Conservation (phyloP, 1,140 invertebrate species). For the Drosophila nigrodunni region DNA sequence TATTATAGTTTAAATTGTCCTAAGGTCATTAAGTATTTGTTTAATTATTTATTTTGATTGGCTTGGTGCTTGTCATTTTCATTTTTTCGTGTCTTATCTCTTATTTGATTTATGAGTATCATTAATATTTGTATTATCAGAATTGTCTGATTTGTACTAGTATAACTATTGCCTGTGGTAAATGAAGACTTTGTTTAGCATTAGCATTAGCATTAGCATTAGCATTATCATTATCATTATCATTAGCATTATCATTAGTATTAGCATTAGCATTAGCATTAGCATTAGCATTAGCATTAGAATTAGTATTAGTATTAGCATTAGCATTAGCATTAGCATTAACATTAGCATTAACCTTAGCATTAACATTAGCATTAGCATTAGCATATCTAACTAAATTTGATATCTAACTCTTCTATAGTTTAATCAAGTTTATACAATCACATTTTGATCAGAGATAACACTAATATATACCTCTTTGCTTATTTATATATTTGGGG, state of each 20-base stretch:
- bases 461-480: slow-evolving; percentile 1
- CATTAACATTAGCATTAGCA: slow-evolving; percentile 2
- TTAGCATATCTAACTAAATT: not conserved
- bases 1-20: not conserved
- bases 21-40: not conserved
- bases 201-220: not conserved
- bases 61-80: not conserved
- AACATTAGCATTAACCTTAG: not conserved
- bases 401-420: not conserved
- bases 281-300: not conserved
- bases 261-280: slow-evolving; percentile 11
- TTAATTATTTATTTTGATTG: not conserved
- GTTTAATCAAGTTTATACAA: slow-evolving; percentile 12
- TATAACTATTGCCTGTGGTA: no score
- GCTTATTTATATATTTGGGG: not conserved
- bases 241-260: slow-evolving; percentile 1
- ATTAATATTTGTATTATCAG: not conserved
- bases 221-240: slow-evolving; percentile 1
- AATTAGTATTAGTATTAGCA: not conserved
- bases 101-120: no score
- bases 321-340: not conserved
- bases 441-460: slow-evolving; percentile 24
- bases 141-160: not conserved
- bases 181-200: not conserved
- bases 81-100: not conserved